Conservation (phyloP, 2,113 vertebrate genomes). For the Leucoraja erinaceus region DNA sequence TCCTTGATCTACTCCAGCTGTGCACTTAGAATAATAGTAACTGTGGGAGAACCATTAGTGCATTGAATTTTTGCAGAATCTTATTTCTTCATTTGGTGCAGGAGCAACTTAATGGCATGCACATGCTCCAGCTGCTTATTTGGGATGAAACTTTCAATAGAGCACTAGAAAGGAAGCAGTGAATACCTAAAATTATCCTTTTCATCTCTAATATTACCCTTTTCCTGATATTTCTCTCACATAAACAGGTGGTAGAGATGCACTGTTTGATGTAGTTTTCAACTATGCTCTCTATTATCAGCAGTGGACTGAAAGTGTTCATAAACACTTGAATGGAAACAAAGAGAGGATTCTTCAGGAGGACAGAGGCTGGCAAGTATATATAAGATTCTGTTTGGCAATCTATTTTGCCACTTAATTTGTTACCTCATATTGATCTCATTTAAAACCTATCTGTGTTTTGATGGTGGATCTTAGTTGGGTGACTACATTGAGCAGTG, state of each 20-base stretch:
- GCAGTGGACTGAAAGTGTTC: background rate
- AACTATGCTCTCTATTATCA: background rate
- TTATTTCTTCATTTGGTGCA: slow-evolving; percentile 25
- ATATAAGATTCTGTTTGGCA: background rate
- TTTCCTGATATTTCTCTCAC: background rate
- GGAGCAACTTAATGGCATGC: background rate
- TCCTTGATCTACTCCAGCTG: slow-evolving; percentile 38
- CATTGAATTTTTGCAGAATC: background rate
- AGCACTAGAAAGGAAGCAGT: background rate
- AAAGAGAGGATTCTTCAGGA: background rate
- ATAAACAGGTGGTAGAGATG: background rate
- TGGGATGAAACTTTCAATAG: slow-evolving; percentile 10
- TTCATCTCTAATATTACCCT: background rate
- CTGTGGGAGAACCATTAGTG: slow-evolving; percentile 14
- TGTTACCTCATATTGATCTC: background rate
- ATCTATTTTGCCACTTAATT: background rate
- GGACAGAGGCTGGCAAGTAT: background rate
- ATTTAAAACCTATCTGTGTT: background rate
- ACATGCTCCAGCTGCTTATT: background rate
- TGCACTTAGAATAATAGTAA: slow-evolving; percentile 23
- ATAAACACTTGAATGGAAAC: background rate
- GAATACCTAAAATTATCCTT: background rate
- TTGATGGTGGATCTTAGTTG: background rate
- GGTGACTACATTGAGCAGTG: background rate
- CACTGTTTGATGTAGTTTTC: background rate